Base-by-base conservation (phyloP, 2,888 invertebrate species). In the Ceriagrion tenellum region DNA sequence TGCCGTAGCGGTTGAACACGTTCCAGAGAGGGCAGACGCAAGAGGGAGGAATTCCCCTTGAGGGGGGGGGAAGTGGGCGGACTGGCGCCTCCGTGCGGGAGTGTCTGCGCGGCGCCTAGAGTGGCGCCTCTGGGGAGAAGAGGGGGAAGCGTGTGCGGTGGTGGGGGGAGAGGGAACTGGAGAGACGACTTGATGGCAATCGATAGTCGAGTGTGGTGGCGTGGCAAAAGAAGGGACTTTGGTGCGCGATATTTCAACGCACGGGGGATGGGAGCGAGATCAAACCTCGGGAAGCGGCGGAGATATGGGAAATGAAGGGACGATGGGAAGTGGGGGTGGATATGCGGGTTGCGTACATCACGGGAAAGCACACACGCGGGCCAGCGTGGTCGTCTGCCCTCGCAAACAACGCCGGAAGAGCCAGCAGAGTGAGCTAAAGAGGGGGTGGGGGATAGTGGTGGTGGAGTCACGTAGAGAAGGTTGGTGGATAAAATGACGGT, bases 101-200 rank as follows among this genome's bases (percentile, higher is more conserved):
- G 63, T 63, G 63, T 63, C 63, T 63, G 23, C 23, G 63, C 23
- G 69, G 69, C 69, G 69, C 69, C 69, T 69, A 69, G 69, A 69
- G 69, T 69, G 69, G 69, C 69, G 69, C 69, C 69, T 69, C 12
- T 69, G 69, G 69, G 69, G 69, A 69, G 69, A 26, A 26, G n/a
- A n/a, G 69, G 69, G n/a, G 69, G 47, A 47, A 47, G 47, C 47
- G 47, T 47, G 47, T 20, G 69, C 69, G n/a, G 47, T 47, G 47
- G 47, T 2, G 47, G 69, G 26, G 0, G 69, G 69, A 69, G n/a
- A n/a, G n/a, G n/a, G n/a, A n/a, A n/a, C 23, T 63, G n/a, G n/a
- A 20, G 63, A 63, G 69, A 69, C 69, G 69, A n/a, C 69, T 69
- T 69, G 69, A 69, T 69, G 69, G 69, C 69, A 69, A 69, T 69